A percentile compares a stretch with the other conserved stretches of the same genome.
Evolutionary conservation across 2,797 vertebrate genomes (phyloP).

Genomic region (Saxicola maurus): DNA sequence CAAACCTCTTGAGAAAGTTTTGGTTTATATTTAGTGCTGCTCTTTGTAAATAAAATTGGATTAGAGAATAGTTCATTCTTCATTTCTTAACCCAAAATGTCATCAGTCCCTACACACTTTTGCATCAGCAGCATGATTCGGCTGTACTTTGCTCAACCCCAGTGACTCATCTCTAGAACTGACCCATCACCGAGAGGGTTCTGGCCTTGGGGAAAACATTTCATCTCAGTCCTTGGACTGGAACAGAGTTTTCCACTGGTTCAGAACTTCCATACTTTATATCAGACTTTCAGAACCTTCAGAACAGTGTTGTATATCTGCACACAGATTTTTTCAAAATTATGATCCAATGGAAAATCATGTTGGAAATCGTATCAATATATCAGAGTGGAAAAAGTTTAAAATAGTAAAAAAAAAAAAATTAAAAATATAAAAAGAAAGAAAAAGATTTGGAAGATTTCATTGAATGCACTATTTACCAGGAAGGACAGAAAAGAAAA

Average conservation of each 20-base stretch:
- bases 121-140: constrained; percentile 1
- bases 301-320: background rate
- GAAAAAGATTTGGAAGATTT: background rate
- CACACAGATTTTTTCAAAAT: background rate
- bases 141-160: background rate
- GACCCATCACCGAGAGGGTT: background rate
- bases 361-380: background rate
- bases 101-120: constrained; percentile 14
- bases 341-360: background rate
- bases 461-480: background rate
- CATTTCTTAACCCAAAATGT: constrained; percentile 32
- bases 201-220: background rate
- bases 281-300: background rate
- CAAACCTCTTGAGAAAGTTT: constrained; percentile 18
- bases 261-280: background rate
- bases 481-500: background rate
- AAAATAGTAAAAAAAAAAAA: background rate
- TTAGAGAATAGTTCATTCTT: background rate
- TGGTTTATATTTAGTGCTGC: constrained; percentile 44
- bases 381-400: background rate
- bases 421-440: background rate
- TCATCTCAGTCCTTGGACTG: background rate
- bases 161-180: constrained; percentile 52
- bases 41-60: constrained; percentile 9
- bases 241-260: background rate